These are phyloP conservation scores for Drosophila sturtevanti DNA, from an alignment of 1,140 invertebrate genomes.

Conservation along the genomic window DNA sequence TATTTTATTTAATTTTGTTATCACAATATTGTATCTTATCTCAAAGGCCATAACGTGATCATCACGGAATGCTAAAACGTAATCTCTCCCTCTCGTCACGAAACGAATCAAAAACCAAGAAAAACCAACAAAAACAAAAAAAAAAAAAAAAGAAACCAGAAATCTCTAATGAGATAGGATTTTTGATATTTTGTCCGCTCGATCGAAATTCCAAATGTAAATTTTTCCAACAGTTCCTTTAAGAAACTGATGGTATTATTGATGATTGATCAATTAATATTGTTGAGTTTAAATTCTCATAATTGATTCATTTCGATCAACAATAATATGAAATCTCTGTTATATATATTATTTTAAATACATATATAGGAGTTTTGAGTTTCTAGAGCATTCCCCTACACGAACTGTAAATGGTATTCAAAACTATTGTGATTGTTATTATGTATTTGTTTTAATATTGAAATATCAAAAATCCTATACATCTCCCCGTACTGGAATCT, in stretches of 20 bases:
- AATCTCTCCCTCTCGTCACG: conserved; percentile 38
- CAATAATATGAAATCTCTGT: too few species aligned
- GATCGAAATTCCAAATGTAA: not conserved
- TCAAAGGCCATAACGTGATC: conserved; percentile 70
- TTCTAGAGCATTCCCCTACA: not conserved
- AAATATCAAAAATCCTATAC: conserved; percentile 12
- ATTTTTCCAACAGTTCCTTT: not conserved
- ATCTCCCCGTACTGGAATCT: not conserved
- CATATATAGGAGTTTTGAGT: not conserved
- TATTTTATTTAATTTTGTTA: conserved; percentile 17
- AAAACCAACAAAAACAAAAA: not conserved
- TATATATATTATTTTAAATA: not conserved
- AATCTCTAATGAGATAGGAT: not conserved
- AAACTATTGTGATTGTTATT: not conserved
- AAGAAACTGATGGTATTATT: too few species aligned
- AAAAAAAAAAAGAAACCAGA: not conserved
- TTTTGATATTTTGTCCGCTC: not conserved
- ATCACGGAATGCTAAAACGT: conserved; percentile 51
- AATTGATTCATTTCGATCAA: too few species aligned
- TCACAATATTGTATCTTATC: conserved; percentile 72
- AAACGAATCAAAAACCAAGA: conserved; percentile 19
- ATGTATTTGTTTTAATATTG: not conserved
- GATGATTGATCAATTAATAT: too few species aligned
- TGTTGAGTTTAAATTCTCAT: too few species aligned
- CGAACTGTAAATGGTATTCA: not conserved